Percentiles rank a stretch among this genome's conserved stretches.
phyloP scores from a whole-genome alignment of 2,113 vertebrate genomes.

The Cyprinodon brontotheroides region DNA sequence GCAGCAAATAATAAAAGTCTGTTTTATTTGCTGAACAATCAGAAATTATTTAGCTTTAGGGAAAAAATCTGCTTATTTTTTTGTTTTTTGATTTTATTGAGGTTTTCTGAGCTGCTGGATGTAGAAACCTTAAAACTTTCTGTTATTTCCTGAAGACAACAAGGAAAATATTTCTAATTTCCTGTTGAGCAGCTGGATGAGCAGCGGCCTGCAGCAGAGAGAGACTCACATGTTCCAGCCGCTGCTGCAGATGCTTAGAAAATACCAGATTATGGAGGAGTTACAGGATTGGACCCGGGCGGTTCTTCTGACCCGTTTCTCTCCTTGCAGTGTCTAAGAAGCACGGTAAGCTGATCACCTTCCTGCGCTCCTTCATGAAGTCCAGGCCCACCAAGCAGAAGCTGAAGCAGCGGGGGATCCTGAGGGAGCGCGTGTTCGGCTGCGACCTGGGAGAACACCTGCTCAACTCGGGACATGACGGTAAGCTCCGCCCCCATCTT shows the following conservation, averaged over 20 bases:
- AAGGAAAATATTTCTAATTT: not conserved
- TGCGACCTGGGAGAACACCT: conserved; percentile 98
- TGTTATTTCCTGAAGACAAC: not conserved
- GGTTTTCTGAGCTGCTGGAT: not conserved
- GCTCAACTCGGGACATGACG: conserved; percentile 95
- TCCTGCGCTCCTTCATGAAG: conserved; percentile 99
- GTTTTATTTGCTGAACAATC: too few species aligned
- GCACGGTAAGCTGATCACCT: conserved; percentile 99
- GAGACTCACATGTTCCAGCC: not conserved
- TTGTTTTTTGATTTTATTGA: too few species aligned
- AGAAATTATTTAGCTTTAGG: too few species aligned
- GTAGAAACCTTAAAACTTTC: not conserved
- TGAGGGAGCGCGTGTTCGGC: conserved; percentile 96
- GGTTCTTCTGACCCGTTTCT: not conserved
- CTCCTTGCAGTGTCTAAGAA: conserved; percentile 90
- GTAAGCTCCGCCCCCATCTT: conserved; percentile 74
- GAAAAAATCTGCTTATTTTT: too few species aligned
- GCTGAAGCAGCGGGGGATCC: conserved; percentile 96
- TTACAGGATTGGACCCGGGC: too few species aligned
- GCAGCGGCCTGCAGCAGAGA: not conserved
- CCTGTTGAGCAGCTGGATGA: not conserved
- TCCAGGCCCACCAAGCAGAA: conserved; percentile 98
- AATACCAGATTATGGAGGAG: not conserved
- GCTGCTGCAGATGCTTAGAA: not conserved
- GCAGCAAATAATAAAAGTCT: too few species aligned